Conservation (phyloP, 2,113 vertebrate genomes). For the Balaeniceps rex region DNA sequence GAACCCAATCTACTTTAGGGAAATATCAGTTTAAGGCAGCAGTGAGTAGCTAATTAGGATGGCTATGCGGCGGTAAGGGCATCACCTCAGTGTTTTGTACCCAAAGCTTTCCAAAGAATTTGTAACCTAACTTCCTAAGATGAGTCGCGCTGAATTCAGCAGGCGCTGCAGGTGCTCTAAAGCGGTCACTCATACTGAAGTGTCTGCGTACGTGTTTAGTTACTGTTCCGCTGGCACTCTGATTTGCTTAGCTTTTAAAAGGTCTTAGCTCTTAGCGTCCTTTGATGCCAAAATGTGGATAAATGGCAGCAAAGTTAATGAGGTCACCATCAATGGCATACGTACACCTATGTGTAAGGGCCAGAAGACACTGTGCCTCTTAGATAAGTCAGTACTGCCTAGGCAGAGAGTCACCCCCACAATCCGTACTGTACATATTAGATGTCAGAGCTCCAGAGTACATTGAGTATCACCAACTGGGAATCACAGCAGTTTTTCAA, state of each 20-base stretch:
- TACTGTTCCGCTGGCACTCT: not conserved
- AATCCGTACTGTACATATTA: rapidly evolving
- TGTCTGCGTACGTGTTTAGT: rapidly evolving
- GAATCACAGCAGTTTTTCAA: not conserved
- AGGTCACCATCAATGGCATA: not conserved
- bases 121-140: not conserved
- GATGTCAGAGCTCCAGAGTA: not conserved
- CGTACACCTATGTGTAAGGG: rapidly evolving
- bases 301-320: not conserved
- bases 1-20: not conserved
- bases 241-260: not conserved
- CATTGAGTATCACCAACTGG: not conserved
- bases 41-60: not conserved
- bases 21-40: not conserved
- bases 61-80: not conserved
- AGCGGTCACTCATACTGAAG: not conserved
- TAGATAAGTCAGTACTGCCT: rapidly evolving
- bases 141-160: not conserved
- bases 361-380: rapidly evolving
- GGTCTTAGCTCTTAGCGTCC: not conserved
- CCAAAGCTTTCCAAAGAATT: not conserved
- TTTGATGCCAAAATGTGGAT: not conserved
- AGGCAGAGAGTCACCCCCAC: too few relatives aligned
- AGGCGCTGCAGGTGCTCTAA: not conserved
- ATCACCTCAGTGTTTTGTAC: not conserved